These are phyloP conservation scores for Hylomyscus alleni DNA, from an alignment of 2,797 vertebrate genomes.

Conservation along the genomic window DNA sequence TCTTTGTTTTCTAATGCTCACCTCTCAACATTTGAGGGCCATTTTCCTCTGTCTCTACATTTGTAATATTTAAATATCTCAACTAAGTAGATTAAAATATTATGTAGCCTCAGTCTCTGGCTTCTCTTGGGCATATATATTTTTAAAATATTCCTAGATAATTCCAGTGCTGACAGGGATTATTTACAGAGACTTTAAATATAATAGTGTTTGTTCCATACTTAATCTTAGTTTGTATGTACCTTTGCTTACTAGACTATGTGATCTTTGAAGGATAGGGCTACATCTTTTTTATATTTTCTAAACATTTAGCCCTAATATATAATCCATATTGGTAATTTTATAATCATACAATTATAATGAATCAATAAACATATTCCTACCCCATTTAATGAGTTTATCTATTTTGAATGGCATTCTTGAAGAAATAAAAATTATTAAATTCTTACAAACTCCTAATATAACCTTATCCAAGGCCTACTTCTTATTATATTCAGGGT, in stretches of 20 bases:
- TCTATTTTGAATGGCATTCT: background rate
- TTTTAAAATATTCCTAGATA: background rate
- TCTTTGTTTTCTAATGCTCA: background rate
- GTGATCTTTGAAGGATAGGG: background rate
- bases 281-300: background rate
- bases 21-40: background rate
- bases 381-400: background rate
- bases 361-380: background rate
- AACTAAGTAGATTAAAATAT: background rate
- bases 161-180: background rate
- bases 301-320: background rate
- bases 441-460: background rate
- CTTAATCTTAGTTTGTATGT: slow-evolving; percentile 14
- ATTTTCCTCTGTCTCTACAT: background rate
- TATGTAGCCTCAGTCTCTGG: background rate
- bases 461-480: background rate
- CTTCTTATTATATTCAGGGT: background rate
- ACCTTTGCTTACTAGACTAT: background rate
- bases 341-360: background rate
- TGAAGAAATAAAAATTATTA: background rate
- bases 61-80: background rate
- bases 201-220: background rate
- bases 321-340: background rate
- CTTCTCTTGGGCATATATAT: background rate
- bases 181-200: background rate